A percentile compares a stretch with the other conserved stretches of the same genome.
Conservation (phyloP, 2,113 vertebrate genomes). For the Macrotis lagotis region DNA sequence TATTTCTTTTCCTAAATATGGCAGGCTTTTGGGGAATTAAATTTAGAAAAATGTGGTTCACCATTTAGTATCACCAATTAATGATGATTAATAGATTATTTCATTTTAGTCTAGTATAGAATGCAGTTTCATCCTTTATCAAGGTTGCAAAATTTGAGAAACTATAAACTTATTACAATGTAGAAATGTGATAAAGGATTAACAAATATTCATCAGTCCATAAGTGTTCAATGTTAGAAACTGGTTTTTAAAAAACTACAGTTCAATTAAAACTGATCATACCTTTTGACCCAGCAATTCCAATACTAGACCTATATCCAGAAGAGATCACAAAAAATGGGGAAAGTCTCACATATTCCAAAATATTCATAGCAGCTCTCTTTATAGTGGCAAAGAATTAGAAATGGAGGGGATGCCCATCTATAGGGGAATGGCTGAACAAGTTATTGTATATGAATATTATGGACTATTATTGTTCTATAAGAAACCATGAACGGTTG, state of each 20-base stretch:
- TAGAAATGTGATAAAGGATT: conserved; percentile 31
- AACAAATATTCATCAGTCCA: conserved; percentile 9
- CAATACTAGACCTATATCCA: no score
- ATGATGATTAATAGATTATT: conserved; percentile 35
- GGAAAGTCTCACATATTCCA: no score
- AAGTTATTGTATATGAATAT: no score
- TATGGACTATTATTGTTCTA: no score
- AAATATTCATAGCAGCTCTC: no score
- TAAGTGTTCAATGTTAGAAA: conserved; percentile 1
- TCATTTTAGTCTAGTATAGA: conserved; percentile 25
- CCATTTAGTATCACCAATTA: conserved; percentile 21
- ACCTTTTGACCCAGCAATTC: no score
- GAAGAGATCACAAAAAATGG: no score
- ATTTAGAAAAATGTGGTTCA: conserved; percentile 32
- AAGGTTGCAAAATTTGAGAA: conserved; percentile 47
- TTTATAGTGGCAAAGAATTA: no score
- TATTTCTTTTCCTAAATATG: conserved; percentile 20
- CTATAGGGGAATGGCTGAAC: no score
- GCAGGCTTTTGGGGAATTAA: conserved; percentile 33
- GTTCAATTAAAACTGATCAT: no score
- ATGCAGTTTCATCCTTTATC: conserved; percentile 40
- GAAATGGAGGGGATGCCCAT: no score
- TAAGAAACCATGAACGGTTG: no score
- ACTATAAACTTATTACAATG: conserved; percentile 4
- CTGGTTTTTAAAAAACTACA: background rate